These are phyloP conservation scores for Dicrurus megarhynchus DNA, from an alignment of 2,113 vertebrate species.

Conservation along the genomic window DNA sequence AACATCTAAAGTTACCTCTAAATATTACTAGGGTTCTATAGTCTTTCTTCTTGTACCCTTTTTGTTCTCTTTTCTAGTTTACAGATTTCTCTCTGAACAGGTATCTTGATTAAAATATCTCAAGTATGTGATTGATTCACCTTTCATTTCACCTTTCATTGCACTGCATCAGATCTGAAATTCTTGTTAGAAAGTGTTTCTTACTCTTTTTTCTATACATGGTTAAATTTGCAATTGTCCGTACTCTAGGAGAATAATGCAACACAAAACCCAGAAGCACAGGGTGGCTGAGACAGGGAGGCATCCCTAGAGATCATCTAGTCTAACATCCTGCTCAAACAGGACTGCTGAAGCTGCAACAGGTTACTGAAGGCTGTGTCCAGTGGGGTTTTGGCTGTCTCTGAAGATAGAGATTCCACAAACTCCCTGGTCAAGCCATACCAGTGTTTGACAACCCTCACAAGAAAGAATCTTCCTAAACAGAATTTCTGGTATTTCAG, in stretches of 20 bases:
- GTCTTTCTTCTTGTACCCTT: not conserved
- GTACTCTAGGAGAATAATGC: not conserved
- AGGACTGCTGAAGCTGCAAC: not conserved
- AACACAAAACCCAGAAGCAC: not conserved
- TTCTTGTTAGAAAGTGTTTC: not conserved
- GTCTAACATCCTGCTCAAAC: not conserved
- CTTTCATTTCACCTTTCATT: not conserved
- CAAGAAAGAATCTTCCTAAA: not conserved
- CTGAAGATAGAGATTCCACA: not conserved
- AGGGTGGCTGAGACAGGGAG: not conserved
- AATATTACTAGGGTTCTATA: not conserved
- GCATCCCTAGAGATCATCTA: rapidly evolving
- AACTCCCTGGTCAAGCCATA: not conserved
- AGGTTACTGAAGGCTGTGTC: not conserved
- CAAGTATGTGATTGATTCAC: not conserved
- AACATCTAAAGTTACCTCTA: not conserved
- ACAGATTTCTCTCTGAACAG: not conserved
- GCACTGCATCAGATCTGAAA: not conserved
- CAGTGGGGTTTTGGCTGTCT: not conserved
- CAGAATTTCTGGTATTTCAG: not conserved
- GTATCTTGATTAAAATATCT: not conserved
- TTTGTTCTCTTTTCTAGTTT: not conserved
- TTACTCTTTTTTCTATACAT: not conserved
- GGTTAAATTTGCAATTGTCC: not conserved
- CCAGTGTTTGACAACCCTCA: not conserved